These are phyloP conservation scores for Gouania willdenowi DNA, from an alignment of 2,797 vertebrate genomes.

Conservation along the genomic window DNA sequence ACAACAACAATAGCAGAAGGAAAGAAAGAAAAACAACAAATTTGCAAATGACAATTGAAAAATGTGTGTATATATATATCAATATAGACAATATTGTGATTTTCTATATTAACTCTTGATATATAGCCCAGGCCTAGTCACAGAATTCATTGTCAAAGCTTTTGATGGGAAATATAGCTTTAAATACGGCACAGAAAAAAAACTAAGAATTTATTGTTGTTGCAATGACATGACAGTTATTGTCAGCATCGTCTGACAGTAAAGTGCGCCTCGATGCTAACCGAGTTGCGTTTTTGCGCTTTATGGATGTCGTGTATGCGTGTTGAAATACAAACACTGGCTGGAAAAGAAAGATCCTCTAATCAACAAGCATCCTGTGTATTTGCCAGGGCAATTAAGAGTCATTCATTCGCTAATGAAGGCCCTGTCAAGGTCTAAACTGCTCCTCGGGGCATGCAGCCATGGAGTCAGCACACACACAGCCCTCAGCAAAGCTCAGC, in stretches of 20 bases:
- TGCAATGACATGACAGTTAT: constrained; percentile 58
- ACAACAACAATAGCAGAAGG: constrained; percentile 52
- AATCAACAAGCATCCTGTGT: constrained; percentile 77
- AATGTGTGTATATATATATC: too few species aligned
- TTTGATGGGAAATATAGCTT: constrained; percentile 57
- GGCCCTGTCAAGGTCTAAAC: constrained; percentile 71
- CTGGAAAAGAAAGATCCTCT: constrained; percentile 45
- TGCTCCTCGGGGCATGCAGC: constrained; percentile 68
- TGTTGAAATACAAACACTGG: constrained; percentile 32
- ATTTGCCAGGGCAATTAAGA: constrained; percentile 77
- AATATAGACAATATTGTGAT: too few species aligned
- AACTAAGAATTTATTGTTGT: constrained; percentile 51
- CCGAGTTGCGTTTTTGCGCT: constrained; percentile 26
- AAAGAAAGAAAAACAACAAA: constrained; percentile 55
- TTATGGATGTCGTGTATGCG: constrained; percentile 39
- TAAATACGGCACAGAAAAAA: constrained; percentile 46
- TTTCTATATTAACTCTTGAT: too few species aligned
- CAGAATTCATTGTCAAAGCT: constrained; percentile 47
- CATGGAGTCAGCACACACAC: constrained; percentile 64
- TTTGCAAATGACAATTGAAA: too few species aligned
- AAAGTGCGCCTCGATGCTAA: constrained; percentile 18
- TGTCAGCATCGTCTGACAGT: constrained; percentile 19
- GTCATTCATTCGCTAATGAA: constrained; percentile 79
- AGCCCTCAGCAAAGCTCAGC: constrained; percentile 60
- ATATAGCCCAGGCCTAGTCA: too few species aligned